phyloP scores from a whole-genome alignment of 2,888 invertebrate species.

The Drosophila demipolita region DNA sequence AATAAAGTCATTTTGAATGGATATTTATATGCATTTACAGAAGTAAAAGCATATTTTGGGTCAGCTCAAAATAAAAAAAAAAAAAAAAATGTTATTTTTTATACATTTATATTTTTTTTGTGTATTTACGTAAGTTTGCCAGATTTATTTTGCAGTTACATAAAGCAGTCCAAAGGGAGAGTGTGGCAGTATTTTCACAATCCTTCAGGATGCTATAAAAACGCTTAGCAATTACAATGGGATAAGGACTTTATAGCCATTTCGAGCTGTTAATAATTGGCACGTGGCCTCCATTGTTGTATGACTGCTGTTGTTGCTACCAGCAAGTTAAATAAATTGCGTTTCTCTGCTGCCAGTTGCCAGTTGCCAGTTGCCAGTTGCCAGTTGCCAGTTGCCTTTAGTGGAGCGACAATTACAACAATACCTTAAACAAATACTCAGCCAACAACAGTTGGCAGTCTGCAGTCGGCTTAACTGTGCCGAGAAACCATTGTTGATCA shows the following conservation, averaged over 20 bases:
- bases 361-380: constrained; percentile 19
- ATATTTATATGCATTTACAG: not conserved
- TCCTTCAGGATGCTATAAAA: not conserved
- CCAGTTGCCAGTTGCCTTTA: constrained; percentile 21
- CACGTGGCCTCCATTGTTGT: constrained; percentile 17
- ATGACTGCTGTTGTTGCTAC: constrained; percentile 16
- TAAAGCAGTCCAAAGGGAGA: constrained; percentile 20
- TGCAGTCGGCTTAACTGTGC: constrained; percentile 30
- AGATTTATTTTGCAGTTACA: not conserved
- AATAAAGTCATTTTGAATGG: not conserved
- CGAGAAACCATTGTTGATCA: constrained; percentile 29
- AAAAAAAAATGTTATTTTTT: too few relatives aligned
- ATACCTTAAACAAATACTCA: constrained; percentile 73
- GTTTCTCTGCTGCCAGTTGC: constrained; percentile 14
- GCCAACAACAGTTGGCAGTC: constrained; percentile 9
- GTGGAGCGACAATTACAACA: constrained; percentile 64
- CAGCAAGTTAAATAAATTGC: constrained; percentile 52
- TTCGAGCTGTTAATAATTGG: constrained; percentile 54
- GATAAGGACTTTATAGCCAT: not conserved
- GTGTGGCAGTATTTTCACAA: constrained; percentile 40
- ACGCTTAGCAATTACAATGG: constrained; percentile 11
- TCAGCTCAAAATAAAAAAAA: not conserved
- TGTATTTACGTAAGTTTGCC: not conserved
- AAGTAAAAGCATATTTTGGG: not conserved
- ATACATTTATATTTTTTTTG: not conserved